A percentile compares a stretch with the other conserved stretches of the same genome.
Evolutionary conservation across 2,113 vertebrate genomes (phyloP).

Genomic region (Fulica atra): DNA sequence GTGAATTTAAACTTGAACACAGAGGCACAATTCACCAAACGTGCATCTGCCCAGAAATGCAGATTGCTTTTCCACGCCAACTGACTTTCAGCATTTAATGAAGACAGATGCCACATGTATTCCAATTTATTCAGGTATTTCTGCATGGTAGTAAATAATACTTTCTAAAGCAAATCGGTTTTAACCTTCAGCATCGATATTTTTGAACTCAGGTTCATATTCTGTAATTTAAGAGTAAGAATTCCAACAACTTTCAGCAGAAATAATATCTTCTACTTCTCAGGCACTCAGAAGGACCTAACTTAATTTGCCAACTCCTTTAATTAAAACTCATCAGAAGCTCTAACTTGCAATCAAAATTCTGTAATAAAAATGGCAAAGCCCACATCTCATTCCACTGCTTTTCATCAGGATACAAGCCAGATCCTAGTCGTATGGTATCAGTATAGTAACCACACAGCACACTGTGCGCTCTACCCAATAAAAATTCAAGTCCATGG

Average conservation of each 20-base stretch:
- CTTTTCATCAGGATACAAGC: background rate
- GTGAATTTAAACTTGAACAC: background rate
- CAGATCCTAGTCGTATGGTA: background rate
- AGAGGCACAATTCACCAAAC: background rate
- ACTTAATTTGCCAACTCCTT: background rate
- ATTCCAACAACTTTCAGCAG: background rate
- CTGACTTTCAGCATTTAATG: background rate
- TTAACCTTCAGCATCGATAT: background rate
- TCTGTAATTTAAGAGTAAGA: background rate
- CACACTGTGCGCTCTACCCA: background rate
- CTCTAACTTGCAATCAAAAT: background rate
- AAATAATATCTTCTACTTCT: background rate
- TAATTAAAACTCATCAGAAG: background rate
- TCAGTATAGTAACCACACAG: background rate
- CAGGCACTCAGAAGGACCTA: background rate
- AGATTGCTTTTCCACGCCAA: background rate
- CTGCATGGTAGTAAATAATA: background rate
- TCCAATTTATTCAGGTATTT: background rate
- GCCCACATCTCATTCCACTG: slow-evolving; percentile 3
- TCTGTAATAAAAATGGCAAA: background rate
- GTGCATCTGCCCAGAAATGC: background rate
- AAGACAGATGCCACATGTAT: background rate
- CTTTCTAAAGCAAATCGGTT: background rate
- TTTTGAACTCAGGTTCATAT: background rate
- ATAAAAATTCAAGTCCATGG: slow-evolving; percentile 50